Percentiles rank a stretch among this genome's conserved stretches.
These are phyloP conservation scores for Anser cygnoides DNA, from an alignment of 2,113 vertebrate genomes.

Conservation along the genomic window DNA sequence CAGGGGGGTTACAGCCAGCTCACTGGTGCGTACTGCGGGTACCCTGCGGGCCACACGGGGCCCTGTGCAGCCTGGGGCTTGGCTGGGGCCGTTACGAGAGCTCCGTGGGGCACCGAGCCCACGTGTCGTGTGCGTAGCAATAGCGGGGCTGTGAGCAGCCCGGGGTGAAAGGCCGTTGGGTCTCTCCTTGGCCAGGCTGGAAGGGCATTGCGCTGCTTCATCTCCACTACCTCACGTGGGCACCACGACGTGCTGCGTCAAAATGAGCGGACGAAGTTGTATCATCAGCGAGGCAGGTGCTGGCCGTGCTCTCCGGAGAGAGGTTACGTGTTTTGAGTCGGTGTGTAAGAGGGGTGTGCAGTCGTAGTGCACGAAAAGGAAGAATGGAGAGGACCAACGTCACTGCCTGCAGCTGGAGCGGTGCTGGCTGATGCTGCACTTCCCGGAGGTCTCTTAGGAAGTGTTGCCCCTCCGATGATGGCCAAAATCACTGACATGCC, in stretches of 20 bases:
- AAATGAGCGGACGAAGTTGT: not conserved
- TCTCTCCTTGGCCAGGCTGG: not conserved
- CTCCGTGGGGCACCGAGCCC: not conserved
- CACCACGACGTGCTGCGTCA: not conserved
- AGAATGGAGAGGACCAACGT: not conserved
- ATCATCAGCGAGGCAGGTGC: not conserved
- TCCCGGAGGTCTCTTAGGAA: rapidly evolving
- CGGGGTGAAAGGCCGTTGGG: not conserved
- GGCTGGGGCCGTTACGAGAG: not conserved
- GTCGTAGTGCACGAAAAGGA: not conserved
- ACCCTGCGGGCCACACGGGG: rapidly evolving
- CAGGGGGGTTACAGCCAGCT: not conserved
- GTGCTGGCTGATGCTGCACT: rapidly evolving
- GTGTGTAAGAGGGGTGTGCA: not conserved
- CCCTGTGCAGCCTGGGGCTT: not conserved
- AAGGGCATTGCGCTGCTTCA: not conserved
- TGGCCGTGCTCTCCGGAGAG: not conserved
- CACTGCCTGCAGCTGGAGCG: not conserved
- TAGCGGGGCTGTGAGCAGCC: not conserved
- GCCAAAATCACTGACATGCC: not conserved
- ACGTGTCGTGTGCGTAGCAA: not conserved
- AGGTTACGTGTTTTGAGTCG: not conserved
- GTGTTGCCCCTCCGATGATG: not conserved
- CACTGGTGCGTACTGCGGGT: not conserved
- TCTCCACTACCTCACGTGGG: not conserved